phyloP scores from a whole-genome alignment of 2,797 vertebrate genomes.

The Adrianichthys oophorus region DNA sequence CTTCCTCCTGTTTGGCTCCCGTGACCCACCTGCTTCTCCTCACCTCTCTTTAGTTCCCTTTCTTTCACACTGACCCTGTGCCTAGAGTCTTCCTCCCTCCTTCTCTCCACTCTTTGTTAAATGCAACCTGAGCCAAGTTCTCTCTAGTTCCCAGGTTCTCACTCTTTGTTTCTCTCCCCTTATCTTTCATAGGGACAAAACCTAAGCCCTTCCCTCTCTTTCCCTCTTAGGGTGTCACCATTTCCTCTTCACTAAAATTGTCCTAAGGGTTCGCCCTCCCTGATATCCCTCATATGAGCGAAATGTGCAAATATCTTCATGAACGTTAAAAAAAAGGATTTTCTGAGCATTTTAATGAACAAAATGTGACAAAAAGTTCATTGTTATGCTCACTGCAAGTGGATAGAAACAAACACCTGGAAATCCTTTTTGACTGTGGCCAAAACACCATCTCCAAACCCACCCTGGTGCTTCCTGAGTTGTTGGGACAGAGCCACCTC shows the following conservation, averaged over 20 bases:
- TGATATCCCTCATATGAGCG: slow-evolving; percentile 31
- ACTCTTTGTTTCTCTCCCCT: slow-evolving; percentile 42
- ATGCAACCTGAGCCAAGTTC: slow-evolving; percentile 62
- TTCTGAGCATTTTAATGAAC: background rate
- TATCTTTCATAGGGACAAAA: slow-evolving; percentile 40
- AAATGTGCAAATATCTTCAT: slow-evolving; percentile 5
- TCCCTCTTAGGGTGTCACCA: slow-evolving; percentile 72
- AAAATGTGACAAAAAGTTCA: background rate
- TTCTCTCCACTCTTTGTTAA: slow-evolving; percentile 56
- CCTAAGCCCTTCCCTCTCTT: slow-evolving; percentile 38
- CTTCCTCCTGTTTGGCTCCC: slow-evolving; percentile 1
- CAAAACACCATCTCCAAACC: slow-evolving; percentile 43
- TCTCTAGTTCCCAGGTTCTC: slow-evolving; percentile 68
- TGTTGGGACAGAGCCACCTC: slow-evolving; percentile 49
- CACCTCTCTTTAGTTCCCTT: background rate
- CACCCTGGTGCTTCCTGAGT: slow-evolving; percentile 66
- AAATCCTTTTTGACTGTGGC: slow-evolving; percentile 32
- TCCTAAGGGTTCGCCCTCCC: slow-evolving; percentile 23
- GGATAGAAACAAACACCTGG: slow-evolving; percentile 16
- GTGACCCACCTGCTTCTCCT: slow-evolving; percentile 23
- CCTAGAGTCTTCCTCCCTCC: slow-evolving; percentile 11
- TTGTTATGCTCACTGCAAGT: slow-evolving; percentile 15
- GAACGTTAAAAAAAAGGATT: background rate
- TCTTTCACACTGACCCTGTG: slow-evolving; percentile 24
- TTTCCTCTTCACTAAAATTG: slow-evolving; percentile 73